phyloP scores from a whole-genome alignment of 2,797 vertebrate genomes.

The Sebastes glaucus region DNA sequence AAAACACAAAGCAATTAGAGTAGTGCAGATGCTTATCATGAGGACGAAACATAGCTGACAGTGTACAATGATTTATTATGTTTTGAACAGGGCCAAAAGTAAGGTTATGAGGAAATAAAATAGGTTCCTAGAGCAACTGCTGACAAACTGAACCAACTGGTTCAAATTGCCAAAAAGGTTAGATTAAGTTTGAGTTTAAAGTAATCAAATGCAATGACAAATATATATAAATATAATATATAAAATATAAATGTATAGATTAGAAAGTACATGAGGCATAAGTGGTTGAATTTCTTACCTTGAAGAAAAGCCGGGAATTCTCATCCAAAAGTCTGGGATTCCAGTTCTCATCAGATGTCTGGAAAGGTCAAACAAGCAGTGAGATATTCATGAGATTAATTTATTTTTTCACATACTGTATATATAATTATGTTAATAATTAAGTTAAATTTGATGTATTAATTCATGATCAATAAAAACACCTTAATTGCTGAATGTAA shows the following conservation, averaged over 20 bases:
- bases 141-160: background rate
- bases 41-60: background rate
- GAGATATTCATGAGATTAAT: background rate
- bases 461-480: background rate
- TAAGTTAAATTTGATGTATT: background rate
- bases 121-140: background rate
- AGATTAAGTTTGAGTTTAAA: background rate
- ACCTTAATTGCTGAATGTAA: background rate
- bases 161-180: background rate
- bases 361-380: conserved; percentile 27
- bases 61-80: background rate
- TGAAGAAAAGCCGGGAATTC: conserved; percentile 92
- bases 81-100: background rate
- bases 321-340: conserved; percentile 94
- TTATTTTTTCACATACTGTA: background rate
- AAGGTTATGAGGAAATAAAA: background rate
- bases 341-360: conserved; percentile 96
- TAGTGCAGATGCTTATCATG: background rate
- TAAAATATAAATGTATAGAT: background rate
- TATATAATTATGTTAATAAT: too few species aligned
- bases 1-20: conserved; percentile 31
- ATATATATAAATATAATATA: too few species aligned
- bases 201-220: background rate
- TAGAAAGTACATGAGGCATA: background rate
- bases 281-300: conserved; percentile 81